These are phyloP conservation scores for Ashinkailepas kermadecensis DNA, from an alignment of 2,888 invertebrate genomes.

Conservation along the genomic window DNA sequence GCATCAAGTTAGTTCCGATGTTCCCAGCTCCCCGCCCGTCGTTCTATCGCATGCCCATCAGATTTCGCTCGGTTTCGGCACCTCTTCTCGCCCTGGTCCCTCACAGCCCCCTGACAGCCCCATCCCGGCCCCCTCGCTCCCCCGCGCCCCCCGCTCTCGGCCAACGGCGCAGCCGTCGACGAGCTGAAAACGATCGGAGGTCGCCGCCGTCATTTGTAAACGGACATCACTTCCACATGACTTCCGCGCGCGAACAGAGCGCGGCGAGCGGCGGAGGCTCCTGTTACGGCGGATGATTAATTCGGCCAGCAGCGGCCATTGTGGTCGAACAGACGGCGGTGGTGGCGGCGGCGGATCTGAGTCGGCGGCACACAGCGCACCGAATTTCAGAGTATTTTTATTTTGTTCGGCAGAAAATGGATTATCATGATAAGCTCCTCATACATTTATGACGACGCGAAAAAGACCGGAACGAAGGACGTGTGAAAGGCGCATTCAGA, in stretches of 20 bases:
- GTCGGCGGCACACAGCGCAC: too few relatives aligned
- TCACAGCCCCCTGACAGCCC: constrained; percentile 26
- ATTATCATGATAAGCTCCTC: too few relatives aligned
- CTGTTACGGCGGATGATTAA: constrained; percentile 17
- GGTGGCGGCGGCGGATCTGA: background rate
- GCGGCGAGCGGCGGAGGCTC: background rate
- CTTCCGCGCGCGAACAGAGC: background rate
- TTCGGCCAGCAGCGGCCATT: constrained; percentile 3
- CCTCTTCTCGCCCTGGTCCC: constrained; percentile 24
- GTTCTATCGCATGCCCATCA: too few relatives aligned
- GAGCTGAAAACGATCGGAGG: background rate
- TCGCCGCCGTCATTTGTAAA: constrained; percentile 12
- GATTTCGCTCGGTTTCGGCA: too few relatives aligned
- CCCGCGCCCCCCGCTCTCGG: constrained; percentile 27
- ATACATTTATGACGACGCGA: too few relatives aligned
- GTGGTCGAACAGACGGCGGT: background rate
- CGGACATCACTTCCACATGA: constrained; percentile 16
- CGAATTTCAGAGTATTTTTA: too few relatives aligned
- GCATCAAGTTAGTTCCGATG: too few relatives aligned
- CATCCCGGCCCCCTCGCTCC: constrained; percentile 33
- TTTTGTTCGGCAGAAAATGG: too few relatives aligned
- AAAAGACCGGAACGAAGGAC: too few relatives aligned
- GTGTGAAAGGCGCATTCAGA: too few relatives aligned
- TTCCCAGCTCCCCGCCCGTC: too few relatives aligned
- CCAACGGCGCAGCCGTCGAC: background rate